These are phyloP conservation scores for Sericinus montela DNA, from an alignment of 2,888 invertebrate species.

Conservation along the genomic window DNA sequence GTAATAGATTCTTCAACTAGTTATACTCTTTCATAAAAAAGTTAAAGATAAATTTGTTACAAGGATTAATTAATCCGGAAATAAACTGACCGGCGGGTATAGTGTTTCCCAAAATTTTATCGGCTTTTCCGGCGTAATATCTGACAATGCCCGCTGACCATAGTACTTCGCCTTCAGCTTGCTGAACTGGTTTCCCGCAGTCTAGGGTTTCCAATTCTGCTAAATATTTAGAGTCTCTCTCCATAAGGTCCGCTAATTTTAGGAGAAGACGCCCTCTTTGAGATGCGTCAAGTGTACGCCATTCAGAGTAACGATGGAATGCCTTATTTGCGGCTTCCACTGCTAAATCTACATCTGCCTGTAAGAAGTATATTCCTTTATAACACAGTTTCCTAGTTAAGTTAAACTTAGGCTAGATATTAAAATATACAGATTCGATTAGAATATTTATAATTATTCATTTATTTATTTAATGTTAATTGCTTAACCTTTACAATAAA, in stretches of 20 bases:
- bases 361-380: neutral
- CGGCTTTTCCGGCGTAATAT: constrained; percentile 95
- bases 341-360: constrained; percentile 89
- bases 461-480: too few species aligned
- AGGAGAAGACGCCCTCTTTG: constrained; percentile 85
- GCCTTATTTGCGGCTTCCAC: constrained; percentile 89
- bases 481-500: too few species aligned
- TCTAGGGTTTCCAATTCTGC: constrained; percentile 94
- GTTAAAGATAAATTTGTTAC: too few species aligned
- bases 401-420: too few species aligned
- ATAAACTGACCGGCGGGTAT: constrained; percentile 79
- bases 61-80: too few species aligned
- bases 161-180: constrained; percentile 82
- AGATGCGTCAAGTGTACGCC: constrained; percentile 90
- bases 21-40: too few species aligned
- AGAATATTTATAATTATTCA: too few species aligned
- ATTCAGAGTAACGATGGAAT: constrained; percentile 85
- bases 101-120: constrained; percentile 89
- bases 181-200: constrained; percentile 92
- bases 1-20: too few species aligned
- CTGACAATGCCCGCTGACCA: constrained; percentile 81
- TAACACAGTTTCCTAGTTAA: too few species aligned
- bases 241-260: constrained; percentile 86
- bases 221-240: constrained; percentile 84
- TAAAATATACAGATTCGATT: too few species aligned